Conservation (phyloP, 1,140 invertebrate species). For the Augochlora pura region DNA sequence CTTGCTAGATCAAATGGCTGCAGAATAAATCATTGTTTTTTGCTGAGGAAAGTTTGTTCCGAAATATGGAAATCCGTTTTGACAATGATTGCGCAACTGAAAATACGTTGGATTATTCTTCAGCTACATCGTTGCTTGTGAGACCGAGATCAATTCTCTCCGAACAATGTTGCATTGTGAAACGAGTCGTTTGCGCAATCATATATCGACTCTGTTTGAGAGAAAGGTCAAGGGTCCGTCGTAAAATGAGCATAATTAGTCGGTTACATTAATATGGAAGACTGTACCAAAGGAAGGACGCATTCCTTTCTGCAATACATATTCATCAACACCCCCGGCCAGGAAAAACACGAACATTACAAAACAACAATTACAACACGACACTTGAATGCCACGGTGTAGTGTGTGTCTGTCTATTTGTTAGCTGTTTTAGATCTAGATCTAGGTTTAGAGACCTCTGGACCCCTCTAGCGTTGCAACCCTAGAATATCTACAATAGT, state of each 20-base stretch:
- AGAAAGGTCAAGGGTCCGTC: slow-evolving; percentile 25
- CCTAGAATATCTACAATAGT: background rate
- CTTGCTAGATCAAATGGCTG: no score
- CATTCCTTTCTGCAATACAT: background rate
- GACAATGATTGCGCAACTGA: no score
- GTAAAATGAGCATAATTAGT: slow-evolving; percentile 3
- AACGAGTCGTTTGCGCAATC: background rate
- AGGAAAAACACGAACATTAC: slow-evolving; percentile 8
- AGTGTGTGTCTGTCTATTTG: background rate
- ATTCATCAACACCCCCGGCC: background rate
- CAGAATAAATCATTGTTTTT: no score
- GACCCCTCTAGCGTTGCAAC: background rate
- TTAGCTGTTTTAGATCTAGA: slow-evolving; percentile 44
- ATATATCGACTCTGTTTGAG: background rate
- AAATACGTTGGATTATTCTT: no score
- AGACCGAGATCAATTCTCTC: background rate
- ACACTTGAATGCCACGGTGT: slow-evolving; percentile 46
- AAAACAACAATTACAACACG: slow-evolving; percentile 37
- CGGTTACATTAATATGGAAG: background rate
- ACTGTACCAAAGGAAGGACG: background rate
- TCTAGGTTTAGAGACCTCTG: slow-evolving; percentile 34
- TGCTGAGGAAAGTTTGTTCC: no score
- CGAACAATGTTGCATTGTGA: background rate
- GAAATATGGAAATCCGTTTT: no score
- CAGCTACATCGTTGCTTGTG: background rate